Base-by-base conservation (phyloP, 2,888 invertebrate genomes). In the Odontocerum albicorne region DNA sequence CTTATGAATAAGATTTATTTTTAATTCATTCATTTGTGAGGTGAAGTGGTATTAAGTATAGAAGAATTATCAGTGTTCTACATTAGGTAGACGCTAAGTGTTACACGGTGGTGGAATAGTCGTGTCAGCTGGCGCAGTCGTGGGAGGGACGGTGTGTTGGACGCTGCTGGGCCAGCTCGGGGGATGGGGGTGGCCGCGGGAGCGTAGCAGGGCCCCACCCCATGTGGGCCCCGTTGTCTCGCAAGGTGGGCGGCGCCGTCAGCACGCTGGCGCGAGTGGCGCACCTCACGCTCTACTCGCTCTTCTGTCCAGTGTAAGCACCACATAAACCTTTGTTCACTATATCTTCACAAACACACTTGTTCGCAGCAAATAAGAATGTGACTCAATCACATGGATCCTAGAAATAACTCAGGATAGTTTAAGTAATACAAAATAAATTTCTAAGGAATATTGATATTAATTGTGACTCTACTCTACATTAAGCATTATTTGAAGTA, bases 251-350 rank as follows among this genome's bases (percentile, higher is more conserved):
- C 64, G 66, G 63, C 61, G 71, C 73, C 49, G 64, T 75, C 49
- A 68, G 70, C 63, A 68, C 71, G 50, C 64, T 75, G 53, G 68
- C 72, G 57, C 68, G 70, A 62, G 72, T 73, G 66, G 74, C 75
- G 52, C 72, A 72, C 63, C 69, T 71, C 57, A 72, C 75, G 36
- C 68, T 75, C 63, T 70, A 71, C 64, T 66, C 66, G 59, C 67
- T 74, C 65, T 68, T 74, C 64, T 74, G 73, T 66, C 70, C 71
- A 62, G 68, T 71, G 65, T 62, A 63, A 63, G 62, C 13, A 31
- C 4, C 12, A 20, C n/a, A n/a, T n/a, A n/a, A n/a, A n/a, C n/a
- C n/a, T n/a, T n/a, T n/a, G n/a, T 6, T 10, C 27, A 8, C 27
- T 27, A 6, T 16, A n/a, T 19, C 21, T 4, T 53, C 22, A 31